Conservation (phyloP, 2,888 invertebrate species). For the Caradrina clavipalpis region DNA sequence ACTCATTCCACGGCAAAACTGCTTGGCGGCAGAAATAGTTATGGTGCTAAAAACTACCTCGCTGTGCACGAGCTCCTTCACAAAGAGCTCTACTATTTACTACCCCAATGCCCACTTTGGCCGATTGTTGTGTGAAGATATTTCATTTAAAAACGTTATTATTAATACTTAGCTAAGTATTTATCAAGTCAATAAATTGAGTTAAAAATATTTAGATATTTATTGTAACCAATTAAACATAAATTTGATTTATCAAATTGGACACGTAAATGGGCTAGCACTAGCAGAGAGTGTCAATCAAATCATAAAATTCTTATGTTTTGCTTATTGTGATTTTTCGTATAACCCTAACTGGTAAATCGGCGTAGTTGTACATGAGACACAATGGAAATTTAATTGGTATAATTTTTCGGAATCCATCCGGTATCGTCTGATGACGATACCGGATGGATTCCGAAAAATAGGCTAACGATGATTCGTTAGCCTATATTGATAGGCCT, state of each 20-base stretch:
- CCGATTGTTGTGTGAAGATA: not conserved
- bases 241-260: not conserved
- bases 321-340: not conserved
- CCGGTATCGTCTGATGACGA: no score
- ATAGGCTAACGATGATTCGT: no score
- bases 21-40: no score
- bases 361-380: no score
- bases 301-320: not conserved
- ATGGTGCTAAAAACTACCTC: no score
- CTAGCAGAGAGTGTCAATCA: not conserved
- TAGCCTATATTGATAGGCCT: no score
- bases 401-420: not conserved
- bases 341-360: no score
- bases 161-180: not conserved
- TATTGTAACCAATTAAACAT: not conserved
- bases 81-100: not conserved
- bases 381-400: no score
- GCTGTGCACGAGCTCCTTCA: no score
- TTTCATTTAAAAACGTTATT: not conserved
- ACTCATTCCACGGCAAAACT: no score
- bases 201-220: not conserved
- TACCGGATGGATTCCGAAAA: no score
- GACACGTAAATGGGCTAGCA: not conserved
- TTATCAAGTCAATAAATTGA: conserved; percentile 5
- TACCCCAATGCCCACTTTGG: not conserved